Evolutionary conservation across 2,888 invertebrate species (phyloP).

Genomic region (Opisthograptis luteolata): DNA sequence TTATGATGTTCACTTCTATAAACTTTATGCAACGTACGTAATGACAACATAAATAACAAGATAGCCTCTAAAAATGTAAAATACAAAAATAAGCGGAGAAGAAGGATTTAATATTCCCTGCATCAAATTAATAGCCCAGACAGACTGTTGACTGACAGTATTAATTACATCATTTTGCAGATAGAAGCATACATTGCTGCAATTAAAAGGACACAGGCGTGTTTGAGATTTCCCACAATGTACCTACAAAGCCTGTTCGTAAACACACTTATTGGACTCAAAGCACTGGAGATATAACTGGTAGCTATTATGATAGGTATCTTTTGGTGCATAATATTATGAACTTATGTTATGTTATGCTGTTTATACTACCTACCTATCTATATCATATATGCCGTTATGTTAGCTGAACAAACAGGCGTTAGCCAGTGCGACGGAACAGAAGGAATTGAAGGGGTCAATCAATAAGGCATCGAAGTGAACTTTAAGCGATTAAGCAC

Average conservation of each 20-base stretch:
- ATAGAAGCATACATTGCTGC: neutral
- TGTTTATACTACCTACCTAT: constrained; percentile 3
- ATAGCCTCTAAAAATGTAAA: too few species aligned
- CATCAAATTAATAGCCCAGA: too few species aligned
- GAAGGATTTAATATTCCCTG: too few species aligned
- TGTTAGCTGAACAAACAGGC: too few species aligned
- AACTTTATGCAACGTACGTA: too few species aligned
- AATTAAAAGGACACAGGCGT: constrained; percentile 3
- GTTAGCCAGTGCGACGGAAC: constrained; percentile 5
- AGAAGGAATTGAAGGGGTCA: constrained; percentile 7
- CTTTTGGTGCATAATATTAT: neutral
- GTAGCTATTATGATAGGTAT: neutral
- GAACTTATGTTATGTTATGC: too few species aligned
- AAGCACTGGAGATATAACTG: constrained; percentile 47
- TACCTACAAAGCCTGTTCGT: constrained; percentile 67
- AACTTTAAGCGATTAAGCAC: too few species aligned
- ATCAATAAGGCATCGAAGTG: constrained; percentile 20
- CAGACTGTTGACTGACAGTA: neutral
- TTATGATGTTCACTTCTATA: too few species aligned
- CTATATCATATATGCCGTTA: neutral
- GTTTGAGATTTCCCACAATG: constrained; percentile 15
- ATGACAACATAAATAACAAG: too few species aligned
- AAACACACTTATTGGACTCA: constrained; percentile 68
- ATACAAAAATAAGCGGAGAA: too few species aligned
- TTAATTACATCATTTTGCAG: constrained; percentile 11